Evolutionary conservation across 2,888 invertebrate genomes (phyloP).

Genomic region (Myathropa florea): DNA sequence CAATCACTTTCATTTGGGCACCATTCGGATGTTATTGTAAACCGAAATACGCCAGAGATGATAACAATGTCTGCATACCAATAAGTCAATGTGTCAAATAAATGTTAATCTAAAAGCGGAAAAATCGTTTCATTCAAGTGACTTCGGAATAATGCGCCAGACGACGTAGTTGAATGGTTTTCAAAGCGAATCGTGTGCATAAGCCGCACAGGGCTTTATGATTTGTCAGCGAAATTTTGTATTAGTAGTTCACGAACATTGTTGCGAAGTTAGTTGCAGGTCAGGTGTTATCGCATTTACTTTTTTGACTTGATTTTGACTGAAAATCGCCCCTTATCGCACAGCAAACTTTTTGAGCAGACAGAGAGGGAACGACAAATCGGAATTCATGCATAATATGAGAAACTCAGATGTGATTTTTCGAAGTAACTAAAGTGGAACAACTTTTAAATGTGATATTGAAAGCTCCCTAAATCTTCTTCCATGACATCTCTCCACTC

Average conservation of each 20-base stretch:
- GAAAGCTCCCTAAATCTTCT: too few species aligned
- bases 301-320: neutral
- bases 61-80: constrained; percentile 6
- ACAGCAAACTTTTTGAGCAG: too few species aligned
- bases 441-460: too few species aligned
- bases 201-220: too few species aligned
- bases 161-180: too few species aligned
- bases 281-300: neutral
- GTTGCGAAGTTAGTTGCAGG: neutral
- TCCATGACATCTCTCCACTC: too few species aligned
- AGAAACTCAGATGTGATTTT: too few species aligned
- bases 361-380: neutral
- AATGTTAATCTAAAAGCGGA: neutral
- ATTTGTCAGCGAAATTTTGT: neutral
- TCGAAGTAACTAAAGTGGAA: too few species aligned
- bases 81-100: constrained; percentile 9
- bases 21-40: constrained; percentile 53
- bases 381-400: neutral
- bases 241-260: neutral
- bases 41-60: constrained; percentile 27
- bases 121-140: neutral
- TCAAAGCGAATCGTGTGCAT: too few species aligned
- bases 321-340: neutral
- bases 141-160: too few species aligned
- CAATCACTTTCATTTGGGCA: neutral